Percentiles rank a stretch among this genome's conserved stretches.
Conservation (phyloP, 1,140 invertebrate species). For the Hermetia illucens region DNA sequence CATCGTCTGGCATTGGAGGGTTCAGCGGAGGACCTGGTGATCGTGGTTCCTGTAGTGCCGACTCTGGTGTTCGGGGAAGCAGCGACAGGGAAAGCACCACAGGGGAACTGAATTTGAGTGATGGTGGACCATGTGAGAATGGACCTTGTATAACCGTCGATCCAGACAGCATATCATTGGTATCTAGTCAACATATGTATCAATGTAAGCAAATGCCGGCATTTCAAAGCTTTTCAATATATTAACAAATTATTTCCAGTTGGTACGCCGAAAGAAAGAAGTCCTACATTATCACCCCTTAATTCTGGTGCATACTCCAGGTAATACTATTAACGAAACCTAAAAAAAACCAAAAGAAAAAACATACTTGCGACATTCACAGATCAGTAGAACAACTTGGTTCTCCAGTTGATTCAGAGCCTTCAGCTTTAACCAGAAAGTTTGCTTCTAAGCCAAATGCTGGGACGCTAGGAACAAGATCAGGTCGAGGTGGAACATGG, state of each 20-base stretch:
- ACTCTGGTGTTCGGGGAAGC: constrained; percentile 63
- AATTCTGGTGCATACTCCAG: constrained; percentile 61
- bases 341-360: too few species aligned
- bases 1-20: constrained; percentile 31
- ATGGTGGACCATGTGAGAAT: constrained; percentile 26
- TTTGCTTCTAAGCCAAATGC: constrained; percentile 25
- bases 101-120: constrained; percentile 28
- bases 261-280: constrained; percentile 68
- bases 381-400: constrained; percentile 55
- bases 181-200: constrained; percentile 52
- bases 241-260: constrained; percentile 34
- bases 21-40: constrained; percentile 47
- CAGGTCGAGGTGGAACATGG: constrained; percentile 49
- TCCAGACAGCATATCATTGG: constrained; percentile 28
- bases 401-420: constrained; percentile 38
- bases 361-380: too few species aligned
- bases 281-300: constrained; percentile 61
- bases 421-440: constrained; percentile 26
- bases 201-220: constrained; percentile 48
- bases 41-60: constrained; percentile 72
- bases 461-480: constrained; percentile 31
- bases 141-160: constrained; percentile 29
- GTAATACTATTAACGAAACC: constrained; percentile 51
- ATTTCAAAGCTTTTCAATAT: neutral
- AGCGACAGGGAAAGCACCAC: constrained; percentile 66